These are phyloP conservation scores for Drosophila lacteicornis DNA, from an alignment of 1,140 invertebrate genomes.

Conservation along the genomic window DNA sequence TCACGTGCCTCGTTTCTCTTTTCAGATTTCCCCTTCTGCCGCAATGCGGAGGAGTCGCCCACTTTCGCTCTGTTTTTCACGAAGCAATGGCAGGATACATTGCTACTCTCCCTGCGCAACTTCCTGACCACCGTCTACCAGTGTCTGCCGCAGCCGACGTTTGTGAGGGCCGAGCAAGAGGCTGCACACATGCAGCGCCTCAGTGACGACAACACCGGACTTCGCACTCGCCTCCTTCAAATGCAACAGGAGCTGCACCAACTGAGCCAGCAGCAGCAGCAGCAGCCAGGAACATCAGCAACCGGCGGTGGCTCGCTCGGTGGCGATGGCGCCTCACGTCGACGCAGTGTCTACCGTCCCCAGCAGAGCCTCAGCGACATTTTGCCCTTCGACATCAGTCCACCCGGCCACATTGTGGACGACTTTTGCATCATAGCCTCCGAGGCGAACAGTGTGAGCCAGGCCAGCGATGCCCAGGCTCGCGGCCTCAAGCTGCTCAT, in stretches of 20 bases:
- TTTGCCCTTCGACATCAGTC: conserved; percentile 87
- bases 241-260: conserved; percentile 69
- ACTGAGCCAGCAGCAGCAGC: conserved; percentile 56
- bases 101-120: conserved; percentile 97
- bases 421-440: conserved; percentile 96
- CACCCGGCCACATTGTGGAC: conserved; percentile 92
- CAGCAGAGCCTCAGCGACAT: conserved; percentile 86
- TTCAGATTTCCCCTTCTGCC: conserved; percentile 95
- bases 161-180: conserved; percentile 94
- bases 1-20: conserved; percentile 66
- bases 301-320: conserved; percentile 39
- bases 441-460: conserved; percentile 86
- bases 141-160: conserved; percentile 92
- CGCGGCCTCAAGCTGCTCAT: conserved; percentile 91
- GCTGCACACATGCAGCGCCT: conserved; percentile 91
- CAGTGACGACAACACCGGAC: conserved; percentile 92
- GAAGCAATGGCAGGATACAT: conserved; percentile 97
- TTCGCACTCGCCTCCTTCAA: conserved; percentile 87
- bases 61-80: conserved; percentile 95
- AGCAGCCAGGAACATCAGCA: conserved; percentile 17
- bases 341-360: conserved; percentile 86
- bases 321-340: conserved; percentile 65
- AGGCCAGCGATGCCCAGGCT: conserved; percentile 87
- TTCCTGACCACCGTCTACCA: conserved; percentile 96
- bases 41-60: conserved; percentile 95